Base-by-base conservation (phyloP, 2,113 vertebrate species). In the Larimichthys crocea region DNA sequence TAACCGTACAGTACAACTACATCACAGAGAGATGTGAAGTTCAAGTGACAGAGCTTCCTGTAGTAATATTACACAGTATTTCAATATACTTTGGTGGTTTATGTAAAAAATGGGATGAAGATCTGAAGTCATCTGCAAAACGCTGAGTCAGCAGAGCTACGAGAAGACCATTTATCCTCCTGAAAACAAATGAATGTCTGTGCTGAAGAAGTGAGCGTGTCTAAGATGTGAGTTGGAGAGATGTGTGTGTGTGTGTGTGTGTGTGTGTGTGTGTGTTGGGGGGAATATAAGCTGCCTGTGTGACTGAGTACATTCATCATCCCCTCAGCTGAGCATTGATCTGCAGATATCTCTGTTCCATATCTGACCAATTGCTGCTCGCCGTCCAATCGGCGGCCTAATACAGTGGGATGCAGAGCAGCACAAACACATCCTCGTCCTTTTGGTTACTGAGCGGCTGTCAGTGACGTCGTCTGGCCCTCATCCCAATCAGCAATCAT, bases 401-500 rank as follows among this genome's bases (percentile, higher is more conserved):
- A 80, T 61, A 85, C 48, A 61, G 3, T 4, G 5, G 22, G 68
- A 86, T 44, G 63, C 50, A 26, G 73, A 84, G 75, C 74, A 40
- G 64, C 66, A 76, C 79, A 63, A 70, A 63, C 64, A 57, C 74
- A 29, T 61, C 79, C 22, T 24, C 0, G 12, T 74, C 64, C 65
- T 77, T 74, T 40, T 84, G 63, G 44, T 74, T 70, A 52, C 67
- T 5, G 31, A 79, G 29, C n/a, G 52, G 57, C 62, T 68, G 67
- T 74, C 68, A 4, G 70, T 86, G 82, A 89, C 59, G 73, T 80
- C 1, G 17, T 50, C 79, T 63, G 68, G 22, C 77, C 76, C 75
- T 76, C 77, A 40, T 80, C 59, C 44, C 48, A 76, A 91, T 89
- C 90, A 70, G 80, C 80, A 86, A 92, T 90, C 92, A 83, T 90